These are phyloP conservation scores for Megaceryle maxima DNA, from an alignment of 2,113 vertebrate genomes.

Conservation along the genomic window DNA sequence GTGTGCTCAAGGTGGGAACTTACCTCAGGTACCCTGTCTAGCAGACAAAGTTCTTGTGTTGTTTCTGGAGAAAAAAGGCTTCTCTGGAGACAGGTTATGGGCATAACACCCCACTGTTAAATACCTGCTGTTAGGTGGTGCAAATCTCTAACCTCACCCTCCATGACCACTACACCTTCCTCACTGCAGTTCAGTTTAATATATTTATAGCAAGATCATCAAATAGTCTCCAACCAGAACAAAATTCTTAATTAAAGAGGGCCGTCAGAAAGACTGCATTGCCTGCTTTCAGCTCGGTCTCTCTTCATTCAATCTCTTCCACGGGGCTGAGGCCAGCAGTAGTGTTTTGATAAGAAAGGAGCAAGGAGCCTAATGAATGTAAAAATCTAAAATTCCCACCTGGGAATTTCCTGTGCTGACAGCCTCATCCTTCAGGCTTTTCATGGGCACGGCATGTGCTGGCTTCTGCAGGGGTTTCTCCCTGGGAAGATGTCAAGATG, in stretches of 20 bases:
- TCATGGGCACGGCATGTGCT: background rate
- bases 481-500: background rate
- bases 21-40: background rate
- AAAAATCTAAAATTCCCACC: background rate
- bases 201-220: background rate
- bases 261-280: background rate
- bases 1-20: background rate
- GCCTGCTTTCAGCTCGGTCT: background rate
- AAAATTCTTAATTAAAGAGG: background rate
- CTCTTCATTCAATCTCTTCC: background rate
- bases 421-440: background rate
- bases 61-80: background rate
- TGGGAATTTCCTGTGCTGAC: background rate
- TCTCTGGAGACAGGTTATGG: background rate
- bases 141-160: background rate
- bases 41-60: background rate
- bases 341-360: background rate
- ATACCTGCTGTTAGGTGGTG: accelerated
- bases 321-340: background rate
- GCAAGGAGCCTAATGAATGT: background rate
- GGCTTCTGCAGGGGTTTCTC: background rate
- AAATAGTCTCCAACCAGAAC: background rate
- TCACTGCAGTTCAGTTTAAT: background rate
- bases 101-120: background rate
- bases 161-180: background rate